Percentiles rank a stretch among this genome's conserved stretches.
Conservation (phyloP, 2,113 vertebrate genomes). For the Platanista minor region DNA sequence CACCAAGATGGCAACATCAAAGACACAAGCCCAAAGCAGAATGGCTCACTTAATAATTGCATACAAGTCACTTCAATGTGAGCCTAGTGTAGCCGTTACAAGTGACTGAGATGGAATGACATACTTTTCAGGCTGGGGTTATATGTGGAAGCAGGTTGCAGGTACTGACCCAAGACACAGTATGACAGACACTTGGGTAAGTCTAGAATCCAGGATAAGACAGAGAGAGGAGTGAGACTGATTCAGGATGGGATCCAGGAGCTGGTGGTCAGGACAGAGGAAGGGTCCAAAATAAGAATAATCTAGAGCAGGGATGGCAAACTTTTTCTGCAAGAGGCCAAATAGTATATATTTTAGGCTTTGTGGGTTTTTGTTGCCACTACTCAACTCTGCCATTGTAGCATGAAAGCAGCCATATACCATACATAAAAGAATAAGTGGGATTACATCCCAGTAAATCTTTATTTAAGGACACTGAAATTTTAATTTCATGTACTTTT, state of each 20-base stretch:
- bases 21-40: background rate
- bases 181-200: background rate
- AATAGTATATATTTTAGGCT: too few relatives aligned
- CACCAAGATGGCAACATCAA: background rate
- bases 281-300: background rate
- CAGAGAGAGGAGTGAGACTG: background rate
- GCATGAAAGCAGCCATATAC: too few relatives aligned
- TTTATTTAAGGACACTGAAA: background rate
- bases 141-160: background rate
- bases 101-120: too few relatives aligned
- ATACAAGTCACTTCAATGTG: background rate
- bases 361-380: too few relatives aligned
- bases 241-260: background rate
- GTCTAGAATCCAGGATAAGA: background rate
- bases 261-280: background rate
- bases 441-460: background rate
- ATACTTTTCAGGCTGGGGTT: background rate
- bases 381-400: too few relatives aligned
- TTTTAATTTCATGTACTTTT: background rate
- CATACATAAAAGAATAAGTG: too few relatives aligned
- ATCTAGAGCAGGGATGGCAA: background rate
- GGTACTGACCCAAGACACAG: background rate
- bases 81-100: background rate
- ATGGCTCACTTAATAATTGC: background rate
- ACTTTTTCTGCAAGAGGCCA: background rate